Evolutionary conservation across 2,888 invertebrate genomes (phyloP).

Genomic region (Kuschelorhynchus macadamiae): DNA sequence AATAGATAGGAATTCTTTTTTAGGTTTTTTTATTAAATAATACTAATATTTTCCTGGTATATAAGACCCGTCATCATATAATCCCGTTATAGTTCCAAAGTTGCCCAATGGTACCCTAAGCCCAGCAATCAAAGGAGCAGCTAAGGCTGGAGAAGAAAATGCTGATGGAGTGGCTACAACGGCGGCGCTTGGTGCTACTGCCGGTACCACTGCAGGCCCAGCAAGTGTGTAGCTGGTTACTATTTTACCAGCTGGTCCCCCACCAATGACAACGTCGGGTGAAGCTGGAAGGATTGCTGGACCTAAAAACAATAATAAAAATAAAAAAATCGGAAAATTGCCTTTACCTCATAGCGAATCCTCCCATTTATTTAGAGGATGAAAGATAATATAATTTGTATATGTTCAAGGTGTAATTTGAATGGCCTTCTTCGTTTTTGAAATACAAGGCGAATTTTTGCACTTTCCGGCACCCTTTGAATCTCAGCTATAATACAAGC

Average conservation of each 20-base stretch:
- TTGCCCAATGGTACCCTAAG: neutral
- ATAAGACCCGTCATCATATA: constrained; percentile 10
- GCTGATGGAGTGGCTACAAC: constrained; percentile 3
- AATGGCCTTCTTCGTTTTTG: no score
- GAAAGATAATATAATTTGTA: no score
- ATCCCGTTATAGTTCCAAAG: neutral
- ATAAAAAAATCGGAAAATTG: no score
- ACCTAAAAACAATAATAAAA: constrained; percentile 27
- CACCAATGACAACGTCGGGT: constrained; percentile 46
- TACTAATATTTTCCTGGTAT: neutral
- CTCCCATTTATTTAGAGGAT: no score
- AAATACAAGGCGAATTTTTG: no score
- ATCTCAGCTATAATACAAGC: no score
- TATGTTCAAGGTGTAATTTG: no score
- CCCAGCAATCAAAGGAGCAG: neutral
- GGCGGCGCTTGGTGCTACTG: constrained; percentile 30
- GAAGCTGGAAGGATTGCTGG: constrained; percentile 37
- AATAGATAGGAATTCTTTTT: no score
- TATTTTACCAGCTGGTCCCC: constrained; percentile 55
- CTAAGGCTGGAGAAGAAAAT: neutral
- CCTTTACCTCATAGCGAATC: no score
- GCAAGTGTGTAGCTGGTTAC: constrained; percentile 54
- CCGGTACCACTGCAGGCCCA: constrained; percentile 55
- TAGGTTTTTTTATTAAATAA: no score
- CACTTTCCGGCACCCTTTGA: no score